Evolutionary conservation across 2,113 vertebrate species (phyloP).

Genomic region (Vidua macroura): DNA sequence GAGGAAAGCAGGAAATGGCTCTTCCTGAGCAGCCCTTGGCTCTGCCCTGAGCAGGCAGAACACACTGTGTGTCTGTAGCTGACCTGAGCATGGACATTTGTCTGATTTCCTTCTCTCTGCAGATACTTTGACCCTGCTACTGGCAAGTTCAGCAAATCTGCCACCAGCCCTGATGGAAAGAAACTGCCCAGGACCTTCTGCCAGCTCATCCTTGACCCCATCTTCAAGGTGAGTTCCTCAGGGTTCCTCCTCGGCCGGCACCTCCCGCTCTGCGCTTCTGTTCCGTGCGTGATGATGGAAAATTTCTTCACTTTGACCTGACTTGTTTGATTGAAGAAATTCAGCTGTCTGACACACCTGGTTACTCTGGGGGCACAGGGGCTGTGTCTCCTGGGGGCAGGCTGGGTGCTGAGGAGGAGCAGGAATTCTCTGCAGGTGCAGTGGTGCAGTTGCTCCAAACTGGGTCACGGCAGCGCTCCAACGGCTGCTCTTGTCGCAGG

Average conservation of each 20-base stretch:
- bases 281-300: conserved; percentile 79
- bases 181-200: conserved; percentile 86
- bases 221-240: conserved; percentile 85
- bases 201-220: conserved; percentile 92
- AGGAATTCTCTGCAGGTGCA: not conserved
- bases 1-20: not conserved
- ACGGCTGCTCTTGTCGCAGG: conserved; percentile 52
- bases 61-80: fast-evolving
- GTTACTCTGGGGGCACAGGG: not conserved
- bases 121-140: conserved; percentile 87
- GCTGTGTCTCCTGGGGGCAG: not conserved
- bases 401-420: not conserved
- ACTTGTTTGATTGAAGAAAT: conserved; percentile 77
- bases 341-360: conserved; percentile 73
- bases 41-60: not conserved
- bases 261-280: fast-evolving
- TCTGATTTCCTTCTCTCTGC: not conserved
- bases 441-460: not conserved
- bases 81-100: fast-evolving
- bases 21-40: not conserved
- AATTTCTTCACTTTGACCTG: conserved; percentile 92
- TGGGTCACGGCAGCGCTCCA: fast-evolving
- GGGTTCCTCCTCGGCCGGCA: fast-evolving
- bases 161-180: conserved; percentile 78
- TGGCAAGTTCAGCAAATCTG: conserved; percentile 87